Evolutionary conservation across 2,797 vertebrate species (phyloP), one percentile per base, ranked within the genome.

Genomic region (Acanthiza pusilla): DNA sequence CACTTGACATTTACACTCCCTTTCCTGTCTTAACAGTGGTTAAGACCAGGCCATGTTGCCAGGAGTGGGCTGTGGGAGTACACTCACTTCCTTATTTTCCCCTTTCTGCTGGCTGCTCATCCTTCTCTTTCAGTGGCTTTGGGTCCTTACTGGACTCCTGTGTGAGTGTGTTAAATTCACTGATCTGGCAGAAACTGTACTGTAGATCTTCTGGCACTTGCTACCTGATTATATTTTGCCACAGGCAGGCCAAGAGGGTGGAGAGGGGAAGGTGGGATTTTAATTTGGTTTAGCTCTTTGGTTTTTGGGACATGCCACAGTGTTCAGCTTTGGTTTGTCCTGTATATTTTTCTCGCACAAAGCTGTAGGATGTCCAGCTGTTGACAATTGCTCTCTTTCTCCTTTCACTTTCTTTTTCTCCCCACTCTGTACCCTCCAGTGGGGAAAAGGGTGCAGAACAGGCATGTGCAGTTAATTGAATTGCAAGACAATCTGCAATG

Each of bases 371-470:
- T 16, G 61, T 34, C 4, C 3, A 32, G 10, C 42, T 42, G 63
- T 76, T 53, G 21, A 53, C 25, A 48, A 15, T 38, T 80, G 27
- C 5, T 63, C 20, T 63, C 25, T 45, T 81, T 4, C 7, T 42
- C 42, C 38, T 62, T 76, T 68, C 0, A 0, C 21, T 75, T 43
- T n/a, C 17, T 8, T 68, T 29, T 60, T 51, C 14, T 11, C 32
- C 9, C 17, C 1, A 0, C 4, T 30, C 15, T 34, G 11, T 27
- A 38, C 25, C 5, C 9, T 4, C 6, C 3, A 21, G 1, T 22
- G 26, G 15, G 20, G 20, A 74, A 61, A 25, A 68, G 34, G 10
- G 7, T 58, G 19, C 7, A 5, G 25, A 81, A 40, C 32, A 85
- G 53, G 10, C 27, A 17, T 29, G 16, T 65, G 62, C 32, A 54